These are phyloP conservation scores for Percopsis transmontana DNA, from an alignment of 2,113 vertebrate genomes.

Conservation along the genomic window DNA sequence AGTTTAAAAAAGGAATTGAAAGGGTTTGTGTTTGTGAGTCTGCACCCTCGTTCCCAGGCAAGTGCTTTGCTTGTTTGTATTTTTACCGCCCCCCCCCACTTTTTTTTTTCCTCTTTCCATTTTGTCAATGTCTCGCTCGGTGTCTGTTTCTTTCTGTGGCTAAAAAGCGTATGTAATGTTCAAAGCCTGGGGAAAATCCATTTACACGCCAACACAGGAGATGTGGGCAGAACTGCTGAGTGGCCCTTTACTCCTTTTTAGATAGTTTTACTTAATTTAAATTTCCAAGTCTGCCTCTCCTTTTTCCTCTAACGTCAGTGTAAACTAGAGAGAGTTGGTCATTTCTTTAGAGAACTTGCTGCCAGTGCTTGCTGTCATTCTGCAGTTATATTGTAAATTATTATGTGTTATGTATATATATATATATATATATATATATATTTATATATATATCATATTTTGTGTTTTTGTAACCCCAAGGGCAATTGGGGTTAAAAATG, in stretches of 20 bases:
- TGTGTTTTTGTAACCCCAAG: too few species aligned
- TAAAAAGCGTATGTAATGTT: conserved; percentile 37
- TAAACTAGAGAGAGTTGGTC: too few species aligned
- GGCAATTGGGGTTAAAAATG: too few species aligned
- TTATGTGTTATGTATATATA: too few species aligned
- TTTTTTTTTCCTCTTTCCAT: background rate
- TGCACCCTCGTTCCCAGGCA: background rate
- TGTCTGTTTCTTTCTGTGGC: conserved; percentile 9
- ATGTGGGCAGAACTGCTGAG: conserved; percentile 39
- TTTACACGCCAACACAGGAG: conserved; percentile 12
- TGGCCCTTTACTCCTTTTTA: conserved; percentile 7
- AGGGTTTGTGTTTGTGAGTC: too few species aligned
- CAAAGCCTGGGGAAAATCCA: conserved; percentile 21
- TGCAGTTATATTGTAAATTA: too few species aligned
- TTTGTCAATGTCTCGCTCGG: background rate
- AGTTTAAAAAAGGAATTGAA: too few species aligned
- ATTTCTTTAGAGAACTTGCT: too few species aligned
- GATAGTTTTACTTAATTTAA: background rate
- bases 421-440: too few species aligned
- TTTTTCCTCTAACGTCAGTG: conserved; percentile 19
- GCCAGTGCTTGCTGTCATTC: too few species aligned
- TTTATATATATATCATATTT: too few species aligned
- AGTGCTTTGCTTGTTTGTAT: background rate
- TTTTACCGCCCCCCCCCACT: background rate
- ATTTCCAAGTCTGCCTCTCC: conserved; percentile 10